A percentile compares a stretch with the other conserved stretches of the same genome.
phyloP scores from a whole-genome alignment of 2,113 vertebrate genomes.

The Sisor rabdophorus region DNA sequence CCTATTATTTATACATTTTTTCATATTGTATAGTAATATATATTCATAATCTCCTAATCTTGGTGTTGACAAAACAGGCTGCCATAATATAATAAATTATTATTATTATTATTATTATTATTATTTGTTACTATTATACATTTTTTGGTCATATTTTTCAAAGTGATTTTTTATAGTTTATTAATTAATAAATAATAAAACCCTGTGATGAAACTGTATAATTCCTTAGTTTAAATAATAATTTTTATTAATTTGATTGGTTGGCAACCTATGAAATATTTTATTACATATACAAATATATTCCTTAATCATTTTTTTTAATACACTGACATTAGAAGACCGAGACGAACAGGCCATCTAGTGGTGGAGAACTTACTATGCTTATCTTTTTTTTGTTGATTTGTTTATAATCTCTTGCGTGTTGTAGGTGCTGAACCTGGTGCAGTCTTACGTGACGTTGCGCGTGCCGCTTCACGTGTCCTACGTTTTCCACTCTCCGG shows the following conservation, averaged over 20 bases:
- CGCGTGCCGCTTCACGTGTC: constrained; percentile 80
- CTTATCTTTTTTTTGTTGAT: too few species aligned
- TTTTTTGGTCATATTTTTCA: too few species aligned
- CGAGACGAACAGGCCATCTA: constrained; percentile 18
- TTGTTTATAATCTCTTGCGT: background rate
- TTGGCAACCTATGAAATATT: too few species aligned
- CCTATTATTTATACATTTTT: background rate
- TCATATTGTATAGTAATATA: background rate
- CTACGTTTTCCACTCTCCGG: constrained; percentile 79
- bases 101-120: background rate
- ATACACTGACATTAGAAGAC: too few species aligned
- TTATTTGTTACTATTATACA: too few species aligned
- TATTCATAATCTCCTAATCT: background rate
- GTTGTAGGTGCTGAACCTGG: constrained; percentile 76
- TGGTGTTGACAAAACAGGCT: background rate
- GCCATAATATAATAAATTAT: too few species aligned
- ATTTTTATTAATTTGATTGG: too few species aligned
- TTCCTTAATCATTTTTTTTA: too few species aligned
- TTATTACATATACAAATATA: too few species aligned
- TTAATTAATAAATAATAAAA: background rate
- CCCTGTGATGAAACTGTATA: background rate
- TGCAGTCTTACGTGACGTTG: constrained; percentile 82
- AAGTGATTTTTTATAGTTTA: too few species aligned
- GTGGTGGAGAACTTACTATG: constrained; percentile 7
- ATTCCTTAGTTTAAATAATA: too few species aligned